Evolutionary conservation across 2,797 vertebrate species (phyloP), one percentile per base, ranked within the genome.

Genomic region (Sphenodon punctatus): DNA sequence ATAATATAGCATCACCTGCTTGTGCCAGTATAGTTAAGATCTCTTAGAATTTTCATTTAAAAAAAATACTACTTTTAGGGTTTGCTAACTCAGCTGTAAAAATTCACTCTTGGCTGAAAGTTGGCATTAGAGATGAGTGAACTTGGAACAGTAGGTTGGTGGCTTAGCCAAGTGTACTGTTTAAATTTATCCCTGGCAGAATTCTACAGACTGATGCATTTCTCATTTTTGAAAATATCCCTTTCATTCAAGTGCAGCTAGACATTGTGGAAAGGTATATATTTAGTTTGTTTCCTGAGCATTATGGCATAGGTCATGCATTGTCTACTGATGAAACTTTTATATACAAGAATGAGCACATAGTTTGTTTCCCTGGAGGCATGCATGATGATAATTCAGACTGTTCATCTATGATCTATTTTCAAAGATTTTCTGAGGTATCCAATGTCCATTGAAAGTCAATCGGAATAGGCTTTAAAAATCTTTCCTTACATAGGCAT

Each of bases 21-120:
- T 80, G 53, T 27, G 74, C 25, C 9, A 7, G 6, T 38, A 55
- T 3, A 67, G 46, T n/a, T 84, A 75, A 55, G 56, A 73, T 34
- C 17, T 80, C 56, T 59, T 89, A 84, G 51, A 53, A 80, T 82
- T 85, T 75, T 38, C 16, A 15, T 42, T 76, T 73, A 85, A 60
- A 75, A 85, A 60, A 75, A 34, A 2, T 56, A 14, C 10, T 60
- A 20, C 49, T 20, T 23, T 80, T 38, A 42, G 4, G 25, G 56
- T 79, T 82, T 90, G 75, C 42, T 56, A 78, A 51, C 22, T 56
- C 5, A 58, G 30, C 8, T 84, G 32, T 38, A 80, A 76, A 81
- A 81, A 60, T 68, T 56, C 45, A 64, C 48, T 80, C 58, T 27
- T 38, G 1, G 5, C 49, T 77, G 39, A 85, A 90, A 86, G 38